phyloP scores from a whole-genome alignment of 2,797 vertebrate species.

The Serranus cabrilla region DNA sequence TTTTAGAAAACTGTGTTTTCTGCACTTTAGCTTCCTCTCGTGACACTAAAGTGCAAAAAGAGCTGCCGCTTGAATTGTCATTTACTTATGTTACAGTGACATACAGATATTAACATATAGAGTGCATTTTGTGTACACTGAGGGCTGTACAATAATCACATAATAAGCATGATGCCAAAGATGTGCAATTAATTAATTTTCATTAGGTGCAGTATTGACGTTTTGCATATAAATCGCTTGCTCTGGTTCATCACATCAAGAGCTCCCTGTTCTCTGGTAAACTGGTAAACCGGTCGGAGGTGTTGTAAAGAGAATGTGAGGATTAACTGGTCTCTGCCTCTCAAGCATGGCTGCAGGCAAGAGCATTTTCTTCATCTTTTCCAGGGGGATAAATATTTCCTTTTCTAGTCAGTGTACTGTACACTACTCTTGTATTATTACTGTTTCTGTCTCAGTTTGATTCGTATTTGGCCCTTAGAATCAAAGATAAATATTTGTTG shows the following conservation, averaged over 20 bases:
- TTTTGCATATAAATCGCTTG: slow-evolving; percentile 1
- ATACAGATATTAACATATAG: slow-evolving; percentile 20
- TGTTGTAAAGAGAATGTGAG: slow-evolving; percentile 22
- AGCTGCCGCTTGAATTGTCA: slow-evolving; percentile 4
- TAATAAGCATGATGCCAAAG: slow-evolving; percentile 35
- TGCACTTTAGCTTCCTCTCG: background rate
- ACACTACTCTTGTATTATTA: background rate
- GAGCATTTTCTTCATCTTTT: background rate
- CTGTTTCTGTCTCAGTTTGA: slow-evolving; percentile 4
- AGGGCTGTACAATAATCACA: slow-evolving; percentile 35
- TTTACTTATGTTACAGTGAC: slow-evolving; percentile 20
- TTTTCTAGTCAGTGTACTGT: slow-evolving; percentile 8
- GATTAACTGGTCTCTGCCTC: slow-evolving; percentile 33
- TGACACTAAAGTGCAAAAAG: background rate
- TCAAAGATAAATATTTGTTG: background rate
- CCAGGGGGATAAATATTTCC: background rate
- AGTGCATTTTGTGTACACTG: slow-evolving; percentile 9
- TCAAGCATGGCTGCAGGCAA: slow-evolving; percentile 7
- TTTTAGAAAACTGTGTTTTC: slow-evolving; percentile 47
- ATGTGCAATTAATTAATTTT: slow-evolving; percentile 51
- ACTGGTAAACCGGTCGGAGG: slow-evolving; percentile 43
- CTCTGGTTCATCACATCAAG: slow-evolving; percentile 36
- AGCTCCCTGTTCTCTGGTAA: slow-evolving; percentile 49
- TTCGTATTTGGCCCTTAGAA: slow-evolving; percentile 14
- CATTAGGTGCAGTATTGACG: slow-evolving; percentile 44